Base-by-base conservation (phyloP, 2,888 invertebrate genomes). In the Phengaris alcon region DNA sequence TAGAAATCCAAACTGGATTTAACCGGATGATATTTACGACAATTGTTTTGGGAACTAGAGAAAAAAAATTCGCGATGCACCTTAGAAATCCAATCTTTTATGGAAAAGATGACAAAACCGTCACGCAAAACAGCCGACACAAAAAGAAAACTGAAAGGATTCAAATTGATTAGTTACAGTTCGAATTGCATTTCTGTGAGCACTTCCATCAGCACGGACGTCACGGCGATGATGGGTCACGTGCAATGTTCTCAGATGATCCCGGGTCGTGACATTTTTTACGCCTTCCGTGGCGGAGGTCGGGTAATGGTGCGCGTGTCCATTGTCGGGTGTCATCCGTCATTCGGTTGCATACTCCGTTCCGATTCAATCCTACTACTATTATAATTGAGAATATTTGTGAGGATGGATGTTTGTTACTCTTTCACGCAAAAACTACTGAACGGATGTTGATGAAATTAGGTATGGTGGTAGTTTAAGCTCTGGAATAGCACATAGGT, bases 231-330 rank as follows among this genome's bases (percentile, higher is more conserved):
- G 83, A 88, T 81, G 85, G 86, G 86, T 84, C 90, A 88, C 91
- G 91, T 89, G 88, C 82, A 81, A 77, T 83, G 84, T 89, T 90
- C 90, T 87, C 90, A 87, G 84, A 82, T 82, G 80, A 81, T 81
- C 79, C 82, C 68, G 83, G 84, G 83, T 79, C 77, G 86, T 88
- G 84, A 82, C 78, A 78, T 74, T 76, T 59, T 83, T 78, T 82
- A 85, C 88, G 90, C 35, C 35, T 35, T 88, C 89, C 89, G 91
- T 88, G 90, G 91, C 90, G 88, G 87, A 87, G 91, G 89, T 90
- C 87, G 89, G 80, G 75, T 80, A 2, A 35, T 35, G 0, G 35
- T 79, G 80, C 74, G 79, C 22, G 81, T 87, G 79, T 84, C 87
- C 88, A 87, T 59, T 22, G 2, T 59, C 15, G 4, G 59, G 78